Evolutionary conservation across 2,888 invertebrate genomes (phyloP).

Genomic region (Creontiades dilutus): DNA sequence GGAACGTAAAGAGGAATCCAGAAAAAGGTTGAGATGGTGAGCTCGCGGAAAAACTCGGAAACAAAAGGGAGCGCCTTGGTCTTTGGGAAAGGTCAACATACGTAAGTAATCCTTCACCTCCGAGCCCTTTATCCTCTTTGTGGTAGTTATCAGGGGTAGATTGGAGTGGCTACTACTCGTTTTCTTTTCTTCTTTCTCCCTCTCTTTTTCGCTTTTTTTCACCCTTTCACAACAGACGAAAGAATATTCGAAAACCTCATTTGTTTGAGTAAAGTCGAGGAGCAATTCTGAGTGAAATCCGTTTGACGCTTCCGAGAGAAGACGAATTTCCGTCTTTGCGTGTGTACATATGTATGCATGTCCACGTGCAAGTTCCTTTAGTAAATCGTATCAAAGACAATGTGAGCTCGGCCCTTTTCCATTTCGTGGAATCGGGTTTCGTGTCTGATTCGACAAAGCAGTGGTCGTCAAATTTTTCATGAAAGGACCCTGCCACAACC

Average conservation of each 20-base stretch:
- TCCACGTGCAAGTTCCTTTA: too few relatives aligned
- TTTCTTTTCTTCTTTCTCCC: not conserved
- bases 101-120: conserved; percentile 61
- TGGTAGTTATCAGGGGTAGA: conserved; percentile 60
- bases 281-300: not conserved
- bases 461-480: too few relatives aligned
- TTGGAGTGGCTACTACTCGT: conserved; percentile 46
- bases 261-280: not conserved
- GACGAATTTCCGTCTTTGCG: too few relatives aligned
- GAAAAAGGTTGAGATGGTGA: conserved; percentile 31
- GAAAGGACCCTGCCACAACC: too few relatives aligned
- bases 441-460: too few relatives aligned
- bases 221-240: conserved; percentile 15
- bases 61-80: not conserved
- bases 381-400: too few relatives aligned
- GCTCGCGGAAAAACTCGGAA: not conserved
- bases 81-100: conserved; percentile 61
- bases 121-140: conserved; percentile 58
- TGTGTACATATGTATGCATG: too few relatives aligned
- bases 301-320: too few relatives aligned
- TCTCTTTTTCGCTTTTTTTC: not conserved
- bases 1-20: not conserved
- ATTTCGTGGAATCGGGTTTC: too few relatives aligned
- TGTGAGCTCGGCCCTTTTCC: too few relatives aligned
- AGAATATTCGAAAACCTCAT: not conserved